Evolutionary conservation across 2,113 vertebrate species (phyloP).

Genomic region (Semicossyphus pulcher): DNA sequence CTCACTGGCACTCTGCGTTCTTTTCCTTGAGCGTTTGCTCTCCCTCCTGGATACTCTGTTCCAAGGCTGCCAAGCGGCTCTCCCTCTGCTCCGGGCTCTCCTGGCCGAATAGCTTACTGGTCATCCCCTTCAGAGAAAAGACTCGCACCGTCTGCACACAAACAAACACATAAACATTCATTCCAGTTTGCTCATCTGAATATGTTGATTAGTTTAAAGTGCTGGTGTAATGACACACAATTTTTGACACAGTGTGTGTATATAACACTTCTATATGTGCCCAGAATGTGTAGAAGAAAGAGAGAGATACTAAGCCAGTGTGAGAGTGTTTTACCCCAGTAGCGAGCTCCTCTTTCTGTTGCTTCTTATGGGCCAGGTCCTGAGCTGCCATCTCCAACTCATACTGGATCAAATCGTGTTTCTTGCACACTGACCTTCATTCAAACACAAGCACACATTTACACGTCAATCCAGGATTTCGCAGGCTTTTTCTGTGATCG

Average conservation of each 20-base stretch:
- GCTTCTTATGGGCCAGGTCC: slow-evolving; percentile 91
- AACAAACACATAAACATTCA: neutral
- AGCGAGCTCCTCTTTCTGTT: slow-evolving; percentile 92
- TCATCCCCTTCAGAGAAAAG: slow-evolving; percentile 95
- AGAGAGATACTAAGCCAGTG: neutral
- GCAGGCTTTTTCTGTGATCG: too few relatives aligned
- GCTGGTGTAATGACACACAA: neutral
- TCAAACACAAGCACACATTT: slow-evolving; percentile 18
- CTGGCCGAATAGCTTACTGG: slow-evolving; percentile 94
- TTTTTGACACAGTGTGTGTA: too few relatives aligned
- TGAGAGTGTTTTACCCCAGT: slow-evolving; percentile 85
- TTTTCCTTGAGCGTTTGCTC: slow-evolving; percentile 88
- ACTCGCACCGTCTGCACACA: slow-evolving; percentile 88
- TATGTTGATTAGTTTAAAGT: neutral
- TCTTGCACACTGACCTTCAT: slow-evolving; percentile 92
- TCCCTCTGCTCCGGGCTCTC: slow-evolving; percentile 93
- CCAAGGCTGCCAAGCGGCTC: slow-evolving; percentile 87
- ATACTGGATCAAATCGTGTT: slow-evolving; percentile 93
- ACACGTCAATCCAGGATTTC: too few relatives aligned
- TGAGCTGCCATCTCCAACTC: slow-evolving; percentile 91
- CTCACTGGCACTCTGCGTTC: slow-evolving; percentile 90
- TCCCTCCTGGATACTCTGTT: slow-evolving; percentile 91
- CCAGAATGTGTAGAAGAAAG: neutral
- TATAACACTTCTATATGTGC: neutral
- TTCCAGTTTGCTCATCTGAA: too few relatives aligned